Evolutionary conservation across 1,140 invertebrate species (phyloP).

Genomic region (Brachionus angularis): DNA sequence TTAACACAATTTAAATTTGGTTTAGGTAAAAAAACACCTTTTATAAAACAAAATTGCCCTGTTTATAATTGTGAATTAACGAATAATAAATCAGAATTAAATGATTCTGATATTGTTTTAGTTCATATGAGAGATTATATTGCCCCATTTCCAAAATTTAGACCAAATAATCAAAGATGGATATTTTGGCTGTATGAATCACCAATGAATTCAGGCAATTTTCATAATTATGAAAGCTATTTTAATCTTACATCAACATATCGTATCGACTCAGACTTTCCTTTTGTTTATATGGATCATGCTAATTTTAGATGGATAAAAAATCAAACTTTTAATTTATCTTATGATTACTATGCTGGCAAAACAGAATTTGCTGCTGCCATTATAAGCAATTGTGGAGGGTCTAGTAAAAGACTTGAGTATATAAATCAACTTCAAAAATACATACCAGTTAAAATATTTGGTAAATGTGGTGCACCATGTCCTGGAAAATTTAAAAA

Average conservation of each 20-base stretch:
- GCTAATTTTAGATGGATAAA: constrained; percentile 36
- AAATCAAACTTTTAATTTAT: background rate
- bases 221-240: constrained; percentile 20
- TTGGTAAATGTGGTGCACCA: constrained; percentile 48
- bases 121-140: background rate
- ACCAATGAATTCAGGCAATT: background rate
- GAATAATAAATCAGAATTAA: background rate
- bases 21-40: background rate
- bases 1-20: background rate
- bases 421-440: constrained; percentile 45
- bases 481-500: background rate
- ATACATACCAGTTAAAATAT: constrained; percentile 49
- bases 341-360: background rate
- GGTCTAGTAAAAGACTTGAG: constrained; percentile 6
- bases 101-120: constrained; percentile 7
- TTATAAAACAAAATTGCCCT: background rate
- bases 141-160: background rate
- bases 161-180: constrained; percentile 10
- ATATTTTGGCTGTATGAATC: background rate
- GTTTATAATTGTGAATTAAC: constrained; percentile 20
- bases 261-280: constrained; percentile 17
- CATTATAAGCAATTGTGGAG: constrained; percentile 43
- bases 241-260: constrained; percentile 23
- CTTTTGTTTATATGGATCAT: background rate
- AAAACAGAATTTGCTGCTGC: constrained; percentile 1